Evolutionary conservation across 2,888 invertebrate species (phyloP), one percentile per base, ranked within the genome.

Genomic region (Maniola hyperantus): DNA sequence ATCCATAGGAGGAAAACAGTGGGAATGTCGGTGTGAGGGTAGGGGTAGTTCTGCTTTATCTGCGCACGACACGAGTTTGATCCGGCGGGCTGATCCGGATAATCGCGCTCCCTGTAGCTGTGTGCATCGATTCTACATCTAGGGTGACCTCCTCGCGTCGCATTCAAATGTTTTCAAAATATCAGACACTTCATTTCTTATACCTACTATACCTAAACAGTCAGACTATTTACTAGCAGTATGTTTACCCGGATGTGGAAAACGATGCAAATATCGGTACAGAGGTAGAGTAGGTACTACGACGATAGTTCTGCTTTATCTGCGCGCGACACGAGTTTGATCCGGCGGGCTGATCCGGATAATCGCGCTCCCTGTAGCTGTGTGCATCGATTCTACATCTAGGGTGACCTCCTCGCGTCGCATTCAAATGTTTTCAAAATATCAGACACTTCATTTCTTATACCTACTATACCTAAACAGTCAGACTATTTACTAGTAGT

Each of bases 11-110:
- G 13, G 20, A 51, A 26, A 51, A 11, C 26, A 8, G 26, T n/a
- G n/a, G n/a, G n/a, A n/a, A n/a, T n/a, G n/a, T n/a, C n/a, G n/a
- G n/a, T n/a, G n/a, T n/a, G n/a, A n/a, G n/a, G n/a, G n/a, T n/a
- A n/a, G n/a, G n/a, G 81, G 79, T 79, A 81, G 81, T 76, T 77
- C 74, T 72, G 86, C 82, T 90, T 91, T 91, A 91, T 91, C 90
- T 90, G 84, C 82, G 83, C 78, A 84, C 87, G 85, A 89, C 91
- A 89, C 90, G 87, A 83, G 83, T 84, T 82, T 90, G 86, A 91
- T 90, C 91, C 85, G 83, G 74, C 77, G 78, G 84, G 89, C 85
- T 91, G 76, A 91, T 89, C 91, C 90, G 91, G 91, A 91, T 91
- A 79, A 90, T 82, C 86, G 79, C 73, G 73, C 79, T 82, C 82